Evolutionary conservation across 2,113 vertebrate genomes (phyloP), one percentile per base, ranked within the genome.

Genomic region (Leptobrachium ailaonicum): DNA sequence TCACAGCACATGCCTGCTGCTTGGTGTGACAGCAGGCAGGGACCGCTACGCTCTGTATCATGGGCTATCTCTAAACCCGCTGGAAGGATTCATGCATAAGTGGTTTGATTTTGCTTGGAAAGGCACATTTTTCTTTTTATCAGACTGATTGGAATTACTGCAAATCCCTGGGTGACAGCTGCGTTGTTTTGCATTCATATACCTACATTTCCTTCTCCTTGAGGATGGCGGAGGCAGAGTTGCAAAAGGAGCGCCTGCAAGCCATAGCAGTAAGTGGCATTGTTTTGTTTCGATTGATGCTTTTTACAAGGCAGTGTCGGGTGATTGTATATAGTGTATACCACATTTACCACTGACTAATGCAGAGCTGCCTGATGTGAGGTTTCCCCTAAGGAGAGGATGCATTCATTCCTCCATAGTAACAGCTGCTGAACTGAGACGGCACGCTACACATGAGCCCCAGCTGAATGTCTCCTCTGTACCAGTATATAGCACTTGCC

Each of bases 231-330:
- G 96, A 97, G 90, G 95, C 95, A 83, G 95, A 97, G 89, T 90
- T 98, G 92, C 97, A 98, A 90, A 98, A 95, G 92, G 95, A 98
- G 88, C 94, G 97, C 91, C 95, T 99, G 85, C 97, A 97, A 94
- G 97, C 96, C 86, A 95, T 99, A 90, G 93, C 97, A 91, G 97
- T 99, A 95, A 98, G 97, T 98, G 77, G 20, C 83, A 71, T 89
- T 82, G 84, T 58, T 87, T 6, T 32, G 50, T 63, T 42, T 14
- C 7, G n/a, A 12, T 73, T 41, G 32, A 9, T 40, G 20, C 62
- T 64, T 64, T 64, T 50, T 64, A 20, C 13, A 9, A 13, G 60
- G 10, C 2, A 10, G 47, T 8, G 13, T 53, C 20, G 20, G 20
- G 20, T 32, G 20, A 32, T 32, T 32, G 20, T 32, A 32, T 32